Evolutionary conservation across 2,888 invertebrate genomes (phyloP).

Genomic region (Leucophenga montana): DNA sequence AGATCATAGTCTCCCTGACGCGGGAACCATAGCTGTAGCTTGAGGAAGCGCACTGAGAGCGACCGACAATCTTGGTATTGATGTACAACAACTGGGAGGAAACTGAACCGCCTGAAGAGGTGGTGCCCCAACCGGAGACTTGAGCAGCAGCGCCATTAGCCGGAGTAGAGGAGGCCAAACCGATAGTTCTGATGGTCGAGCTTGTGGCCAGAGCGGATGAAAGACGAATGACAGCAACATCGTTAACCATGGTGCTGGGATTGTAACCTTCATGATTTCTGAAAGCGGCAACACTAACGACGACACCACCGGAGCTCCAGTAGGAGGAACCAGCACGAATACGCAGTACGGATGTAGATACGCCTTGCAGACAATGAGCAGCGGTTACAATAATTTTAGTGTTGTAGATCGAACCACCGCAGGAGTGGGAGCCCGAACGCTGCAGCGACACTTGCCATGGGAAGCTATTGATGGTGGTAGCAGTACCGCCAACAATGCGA

Average conservation of each 20-base stretch:
- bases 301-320: constrained; percentile 65
- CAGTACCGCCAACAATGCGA: constrained; percentile 59
- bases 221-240: constrained; percentile 75
- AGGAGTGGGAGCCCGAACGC: constrained; percentile 73
- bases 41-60: constrained; percentile 68
- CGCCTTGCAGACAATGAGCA: constrained; percentile 75
- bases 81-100: constrained; percentile 72
- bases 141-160: constrained; percentile 42
- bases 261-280: constrained; percentile 73
- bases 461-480: constrained; percentile 50
- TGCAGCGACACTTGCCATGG: constrained; percentile 68
- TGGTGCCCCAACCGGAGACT: constrained; percentile 54
- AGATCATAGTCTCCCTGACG: constrained; percentile 57
- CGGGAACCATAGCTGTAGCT: constrained; percentile 70
- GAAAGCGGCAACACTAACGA: constrained; percentile 52
- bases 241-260: constrained; percentile 74
- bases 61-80: constrained; percentile 70
- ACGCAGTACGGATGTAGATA: constrained; percentile 24
- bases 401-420: constrained; percentile 76
- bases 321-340: constrained; percentile 60
- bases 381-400: constrained; percentile 75
- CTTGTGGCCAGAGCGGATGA: constrained; percentile 71
- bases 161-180: constrained; percentile 65
- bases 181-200: constrained; percentile 70
- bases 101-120: constrained; percentile 51